Evolutionary conservation across 2,888 invertebrate species (phyloP).

Genomic region (Osedax frankpressi): DNA sequence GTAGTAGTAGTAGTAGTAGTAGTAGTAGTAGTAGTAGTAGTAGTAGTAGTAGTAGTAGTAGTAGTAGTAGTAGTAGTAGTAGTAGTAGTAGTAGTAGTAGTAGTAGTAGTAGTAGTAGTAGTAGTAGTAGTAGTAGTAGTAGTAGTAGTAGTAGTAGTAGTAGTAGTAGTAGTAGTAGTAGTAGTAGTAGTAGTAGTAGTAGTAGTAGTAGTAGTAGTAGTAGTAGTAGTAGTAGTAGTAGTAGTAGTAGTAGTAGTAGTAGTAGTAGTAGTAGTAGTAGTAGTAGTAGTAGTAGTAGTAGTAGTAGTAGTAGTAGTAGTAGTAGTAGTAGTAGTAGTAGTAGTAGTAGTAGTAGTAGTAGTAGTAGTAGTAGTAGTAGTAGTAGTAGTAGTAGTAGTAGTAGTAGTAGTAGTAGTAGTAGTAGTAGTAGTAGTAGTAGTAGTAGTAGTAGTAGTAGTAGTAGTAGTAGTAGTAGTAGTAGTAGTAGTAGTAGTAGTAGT

Average conservation of each 20-base stretch:
- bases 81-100: not conserved
- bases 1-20: constrained; percentile 7
- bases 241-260: not conserved
- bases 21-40: not conserved
- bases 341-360: not conserved
- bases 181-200: not conserved
- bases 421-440: not conserved
- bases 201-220: not conserved
- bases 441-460: not conserved
- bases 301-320: not conserved
- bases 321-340: not conserved
- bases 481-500: not conserved
- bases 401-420: not conserved
- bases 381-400: not conserved
- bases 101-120: not conserved
- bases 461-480: not conserved
- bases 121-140: not conserved
- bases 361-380: not conserved
- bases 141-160: not conserved
- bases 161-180: not conserved
- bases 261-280: not conserved
- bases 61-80: not conserved
- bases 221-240: not conserved
- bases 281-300: not conserved
- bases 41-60: not conserved